Conservation (phyloP, 2,113 vertebrate species). For the Chrysochloris asiatica region DNA sequence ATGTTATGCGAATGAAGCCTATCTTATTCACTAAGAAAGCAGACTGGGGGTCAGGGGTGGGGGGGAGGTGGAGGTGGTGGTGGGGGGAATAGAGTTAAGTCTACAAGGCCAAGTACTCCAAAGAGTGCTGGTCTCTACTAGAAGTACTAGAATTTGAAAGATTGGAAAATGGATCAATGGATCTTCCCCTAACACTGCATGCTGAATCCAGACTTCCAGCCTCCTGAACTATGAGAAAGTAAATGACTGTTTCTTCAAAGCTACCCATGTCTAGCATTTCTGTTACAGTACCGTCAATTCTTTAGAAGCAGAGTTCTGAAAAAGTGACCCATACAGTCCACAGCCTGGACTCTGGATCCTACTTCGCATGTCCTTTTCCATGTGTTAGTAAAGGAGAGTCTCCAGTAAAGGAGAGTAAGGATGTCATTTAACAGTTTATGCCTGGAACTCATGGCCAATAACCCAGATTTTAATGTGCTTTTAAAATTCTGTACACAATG, state of each 20-base stretch:
- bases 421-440: slow-evolving; percentile 50
- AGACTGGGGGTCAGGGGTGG: too few species aligned
- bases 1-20: not conserved
- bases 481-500: too few species aligned
- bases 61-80: too few species aligned
- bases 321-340: not conserved
- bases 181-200: not conserved
- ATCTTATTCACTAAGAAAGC: not conserved
- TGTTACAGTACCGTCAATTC: not conserved
- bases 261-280: not conserved
- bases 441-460: slow-evolving; percentile 58
- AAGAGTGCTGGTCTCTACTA: not conserved
- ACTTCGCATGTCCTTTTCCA: slow-evolving; percentile 16
- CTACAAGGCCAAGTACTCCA: not conserved
- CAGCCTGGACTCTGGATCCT: slow-evolving; percentile 44
- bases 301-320: slow-evolving; percentile 36
- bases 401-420: slow-evolving; percentile 51
- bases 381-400: slow-evolving; percentile 20
- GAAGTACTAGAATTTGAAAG: not conserved
- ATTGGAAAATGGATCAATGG: not conserved
- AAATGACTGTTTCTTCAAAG: not conserved
- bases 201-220: not conserved
- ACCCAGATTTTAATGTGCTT: slow-evolving; percentile 29
- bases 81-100: not conserved
- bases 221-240: not conserved